Conservation (phyloP, 2,797 vertebrate species). For the Anomalospiza imberbis region DNA sequence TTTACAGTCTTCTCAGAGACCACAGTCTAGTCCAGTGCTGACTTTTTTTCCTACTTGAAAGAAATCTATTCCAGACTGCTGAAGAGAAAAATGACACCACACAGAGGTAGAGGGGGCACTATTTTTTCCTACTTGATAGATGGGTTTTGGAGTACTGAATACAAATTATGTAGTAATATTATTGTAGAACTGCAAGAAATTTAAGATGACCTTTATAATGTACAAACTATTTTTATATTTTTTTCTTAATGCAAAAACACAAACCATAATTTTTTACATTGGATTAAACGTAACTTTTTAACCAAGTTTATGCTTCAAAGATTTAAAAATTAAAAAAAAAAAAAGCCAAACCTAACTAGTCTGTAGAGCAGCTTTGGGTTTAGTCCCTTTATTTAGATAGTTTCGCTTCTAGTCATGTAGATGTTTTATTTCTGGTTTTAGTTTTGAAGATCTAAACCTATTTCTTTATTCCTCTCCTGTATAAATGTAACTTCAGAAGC, state of each 20-base stretch:
- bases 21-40: not conserved
- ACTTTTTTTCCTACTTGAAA: not conserved
- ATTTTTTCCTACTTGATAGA: constrained; percentile 40
- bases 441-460: not conserved
- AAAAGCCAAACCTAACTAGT: not conserved
- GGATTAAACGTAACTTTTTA: constrained; percentile 65
- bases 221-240: constrained; percentile 76
- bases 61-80: not conserved
- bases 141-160: constrained; percentile 51
- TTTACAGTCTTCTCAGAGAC: not conserved
- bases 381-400: not conserved
- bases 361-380: constrained; percentile 11
- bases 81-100: constrained; percentile 6
- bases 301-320: constrained; percentile 53
- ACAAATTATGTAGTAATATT: constrained; percentile 41
- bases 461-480: not conserved
- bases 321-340: not conserved
- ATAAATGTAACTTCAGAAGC: constrained; percentile 9
- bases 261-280: constrained; percentile 61
- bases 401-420: not conserved
- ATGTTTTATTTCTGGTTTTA: constrained; percentile 25
- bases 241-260: constrained; percentile 54
- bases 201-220: constrained; percentile 62
- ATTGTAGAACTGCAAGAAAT: constrained; percentile 44
- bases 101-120: not conserved